Evolutionary conservation across 2,113 vertebrate species (phyloP).

Genomic region (Leucopsar rothschildi): DNA sequence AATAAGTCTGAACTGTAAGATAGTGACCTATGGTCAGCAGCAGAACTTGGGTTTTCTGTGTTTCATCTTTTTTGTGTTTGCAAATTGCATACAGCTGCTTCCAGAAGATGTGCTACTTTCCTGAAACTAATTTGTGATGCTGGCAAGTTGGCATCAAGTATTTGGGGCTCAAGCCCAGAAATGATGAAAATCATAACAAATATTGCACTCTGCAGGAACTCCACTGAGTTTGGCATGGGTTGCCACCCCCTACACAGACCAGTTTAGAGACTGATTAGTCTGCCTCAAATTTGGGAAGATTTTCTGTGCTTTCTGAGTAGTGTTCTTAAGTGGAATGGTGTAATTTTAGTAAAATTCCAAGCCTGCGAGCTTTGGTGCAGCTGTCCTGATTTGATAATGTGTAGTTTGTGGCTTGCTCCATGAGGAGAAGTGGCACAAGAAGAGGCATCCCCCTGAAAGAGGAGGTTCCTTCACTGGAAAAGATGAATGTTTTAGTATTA

Average conservation of each 20-base stretch:
- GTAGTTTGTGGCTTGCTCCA: background rate
- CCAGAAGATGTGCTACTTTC: background rate
- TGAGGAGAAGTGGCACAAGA: background rate
- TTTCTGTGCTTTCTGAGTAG: background rate
- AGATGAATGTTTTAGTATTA: background rate
- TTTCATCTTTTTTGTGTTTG: background rate
- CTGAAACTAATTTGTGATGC: background rate
- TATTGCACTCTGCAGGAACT: background rate
- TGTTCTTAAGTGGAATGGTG: background rate
- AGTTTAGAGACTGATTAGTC: background rate
- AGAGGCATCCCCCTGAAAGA: background rate
- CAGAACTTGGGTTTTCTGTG: background rate
- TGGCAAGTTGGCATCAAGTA: background rate
- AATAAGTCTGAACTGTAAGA: background rate
- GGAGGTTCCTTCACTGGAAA: background rate
- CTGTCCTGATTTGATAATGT: background rate
- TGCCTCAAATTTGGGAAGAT: background rate
- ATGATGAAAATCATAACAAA: background rate
- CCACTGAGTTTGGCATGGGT: background rate
- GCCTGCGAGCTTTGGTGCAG: background rate
- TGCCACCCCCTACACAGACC: background rate
- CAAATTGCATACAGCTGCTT: background rate
- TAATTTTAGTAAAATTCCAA: background rate
- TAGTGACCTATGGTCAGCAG: background rate
- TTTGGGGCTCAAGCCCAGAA: background rate